A percentile compares a stretch with the other conserved stretches of the same genome.
Evolutionary conservation across 1,140 invertebrate genomes (phyloP).

Genomic region (Lepidurus apus): DNA sequence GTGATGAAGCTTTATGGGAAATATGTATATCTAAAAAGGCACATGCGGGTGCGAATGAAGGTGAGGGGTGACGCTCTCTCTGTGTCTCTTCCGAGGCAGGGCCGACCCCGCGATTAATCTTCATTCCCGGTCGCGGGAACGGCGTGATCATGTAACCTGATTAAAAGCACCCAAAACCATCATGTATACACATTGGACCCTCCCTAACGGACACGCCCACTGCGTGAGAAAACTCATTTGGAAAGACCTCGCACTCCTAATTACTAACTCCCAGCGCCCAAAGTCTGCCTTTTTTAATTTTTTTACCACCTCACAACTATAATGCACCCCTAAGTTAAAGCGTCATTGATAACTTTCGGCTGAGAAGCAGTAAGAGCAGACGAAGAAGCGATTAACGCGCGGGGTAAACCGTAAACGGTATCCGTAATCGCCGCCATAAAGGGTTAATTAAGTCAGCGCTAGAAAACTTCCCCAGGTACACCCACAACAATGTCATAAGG

Average conservation of each 20-base stretch:
- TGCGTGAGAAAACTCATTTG: conserved; percentile 2
- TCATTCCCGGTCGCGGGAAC: conserved; percentile 6
- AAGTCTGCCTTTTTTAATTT: background rate
- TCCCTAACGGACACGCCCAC: background rate
- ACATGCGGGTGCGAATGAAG: background rate
- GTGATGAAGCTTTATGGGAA: too few relatives aligned
- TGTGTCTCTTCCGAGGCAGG: background rate
- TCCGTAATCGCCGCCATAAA: too few relatives aligned
- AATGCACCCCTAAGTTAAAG: background rate
- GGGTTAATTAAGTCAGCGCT: too few relatives aligned
- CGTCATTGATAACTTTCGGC: too few relatives aligned
- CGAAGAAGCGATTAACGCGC: too few relatives aligned
- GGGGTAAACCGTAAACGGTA: too few relatives aligned
- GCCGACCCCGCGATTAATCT: background rate
- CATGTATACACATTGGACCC: conserved; percentile 5
- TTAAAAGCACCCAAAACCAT: background rate
- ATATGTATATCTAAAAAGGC: too few relatives aligned
- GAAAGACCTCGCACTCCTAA: background rate
- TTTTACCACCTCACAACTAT: background rate
- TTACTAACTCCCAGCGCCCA: background rate
- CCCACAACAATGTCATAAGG: too few relatives aligned
- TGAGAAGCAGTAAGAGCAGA: too few relatives aligned
- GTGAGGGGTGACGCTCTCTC: background rate
- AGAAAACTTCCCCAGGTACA: too few relatives aligned
- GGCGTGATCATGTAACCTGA: background rate